These are phyloP conservation scores for Gambusia holbrooki DNA, from an alignment of 2,113 vertebrate genomes.

Conservation along the genomic window DNA sequence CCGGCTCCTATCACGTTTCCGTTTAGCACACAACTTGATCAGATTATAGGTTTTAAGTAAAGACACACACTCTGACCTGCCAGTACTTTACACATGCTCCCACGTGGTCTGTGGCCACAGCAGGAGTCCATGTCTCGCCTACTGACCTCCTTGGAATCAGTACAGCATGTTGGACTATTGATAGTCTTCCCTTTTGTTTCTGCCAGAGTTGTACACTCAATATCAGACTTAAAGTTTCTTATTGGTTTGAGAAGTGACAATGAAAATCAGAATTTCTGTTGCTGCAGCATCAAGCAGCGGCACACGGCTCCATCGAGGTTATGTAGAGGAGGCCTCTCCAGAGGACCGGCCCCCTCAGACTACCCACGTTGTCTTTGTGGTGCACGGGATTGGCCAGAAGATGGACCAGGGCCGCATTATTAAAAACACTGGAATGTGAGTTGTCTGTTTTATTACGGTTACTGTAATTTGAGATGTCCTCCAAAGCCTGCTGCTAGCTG, in stretches of 20 bases:
- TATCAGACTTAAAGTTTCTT: not conserved
- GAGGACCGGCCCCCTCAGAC: constrained; percentile 95
- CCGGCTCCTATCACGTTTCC: constrained; percentile 21
- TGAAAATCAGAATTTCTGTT: constrained; percentile 24
- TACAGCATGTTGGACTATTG: constrained; percentile 22
- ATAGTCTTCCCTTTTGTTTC: constrained; percentile 1
- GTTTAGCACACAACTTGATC: constrained; percentile 36
- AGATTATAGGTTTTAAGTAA: constrained; percentile 50
- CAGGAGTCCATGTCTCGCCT: constrained; percentile 29
- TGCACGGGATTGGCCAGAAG: constrained; percentile 99
- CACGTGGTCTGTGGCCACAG: constrained; percentile 6
- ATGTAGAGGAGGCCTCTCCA: constrained; percentile 93
- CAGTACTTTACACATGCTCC: constrained; percentile 11
- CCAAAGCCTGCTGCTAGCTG: not conserved
- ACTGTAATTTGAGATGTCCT: not conserved
- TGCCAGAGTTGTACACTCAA: not conserved
- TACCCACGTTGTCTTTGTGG: constrained; percentile 96
- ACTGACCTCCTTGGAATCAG: constrained; percentile 39
- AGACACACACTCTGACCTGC: constrained; percentile 14
- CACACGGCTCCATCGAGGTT: constrained; percentile 94
- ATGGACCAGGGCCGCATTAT: constrained; percentile 99
- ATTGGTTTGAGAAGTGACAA: not conserved
- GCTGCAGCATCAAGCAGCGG: constrained; percentile 95
- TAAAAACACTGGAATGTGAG: constrained; percentile 98
- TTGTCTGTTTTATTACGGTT: constrained; percentile 19